Evolutionary conservation across 2,113 vertebrate species (phyloP), one percentile per base, ranked within the genome.

Genomic region (Panurus biarmicus): DNA sequence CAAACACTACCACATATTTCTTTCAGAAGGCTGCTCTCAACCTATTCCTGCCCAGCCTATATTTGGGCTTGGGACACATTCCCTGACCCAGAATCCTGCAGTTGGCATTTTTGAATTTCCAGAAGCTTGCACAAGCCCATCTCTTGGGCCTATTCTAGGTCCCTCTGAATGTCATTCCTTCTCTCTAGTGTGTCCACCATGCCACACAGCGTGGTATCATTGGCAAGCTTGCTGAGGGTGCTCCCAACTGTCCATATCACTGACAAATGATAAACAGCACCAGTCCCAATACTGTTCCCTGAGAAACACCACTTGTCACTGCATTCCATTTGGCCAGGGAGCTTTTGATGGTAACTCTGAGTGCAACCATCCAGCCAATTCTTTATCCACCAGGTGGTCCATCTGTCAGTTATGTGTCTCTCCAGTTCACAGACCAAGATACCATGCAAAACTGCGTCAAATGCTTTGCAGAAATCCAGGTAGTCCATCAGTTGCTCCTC

Each of bases 1-100:
- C 0, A 0, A 72, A 12, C 31, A 23, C 14, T 10, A 18, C 6
- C 22, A 9, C 11, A 13, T 57, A 35, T 50, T 80, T 57, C 12
- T 65, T 42, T 29, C 10, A 53, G 20, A 78, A 24, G 11, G 38
- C 31, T 44, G 19, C 11, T 80, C 5, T 44, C 31, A 36, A 8
- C 9, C 26, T 18, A 11, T 51, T 73, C 26, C 33, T 73, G 33
- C 19, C 12, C 36, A 38, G 8, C 28, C 23, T 44, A 8, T 51
- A 38, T 44, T 45, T 57, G 33, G 66, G 28, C 33, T 73, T 14
- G 5, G 45, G 9, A 24, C 58, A n/a, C n/a, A n/a, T 58, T 33
- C 36, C 23, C 51, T 51, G 58, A 20, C 36, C 8, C 7, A 9
- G 36, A 42, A 58, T 65, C 33, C 23, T 60, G 33, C 23, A 16